Conservation (phyloP, 2,797 vertebrate species). For the Galagoides demidoff region DNA sequence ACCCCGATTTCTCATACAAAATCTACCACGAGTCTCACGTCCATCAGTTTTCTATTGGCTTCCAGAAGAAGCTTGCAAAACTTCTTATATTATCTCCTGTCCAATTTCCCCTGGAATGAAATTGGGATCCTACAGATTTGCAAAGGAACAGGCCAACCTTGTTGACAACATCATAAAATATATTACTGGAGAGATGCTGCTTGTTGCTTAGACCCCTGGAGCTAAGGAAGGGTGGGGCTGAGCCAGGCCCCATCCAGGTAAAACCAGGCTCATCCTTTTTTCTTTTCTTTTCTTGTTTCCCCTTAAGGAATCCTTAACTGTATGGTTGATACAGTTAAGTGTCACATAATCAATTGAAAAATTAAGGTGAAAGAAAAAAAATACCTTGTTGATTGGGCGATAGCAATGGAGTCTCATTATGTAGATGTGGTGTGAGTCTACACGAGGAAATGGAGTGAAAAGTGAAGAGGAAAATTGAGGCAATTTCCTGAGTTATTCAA, state of each 20-base stretch:
- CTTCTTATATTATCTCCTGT: neutral
- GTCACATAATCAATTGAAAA: constrained; percentile 70
- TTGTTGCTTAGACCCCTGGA: neutral
- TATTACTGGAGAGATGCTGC: neutral
- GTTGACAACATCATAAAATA: constrained; percentile 19
- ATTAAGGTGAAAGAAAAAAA: constrained; percentile 66
- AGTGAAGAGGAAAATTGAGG: constrained; percentile 76
- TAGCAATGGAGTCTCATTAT: constrained; percentile 44
- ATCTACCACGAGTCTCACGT: neutral
- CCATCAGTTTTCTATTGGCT: neutral
- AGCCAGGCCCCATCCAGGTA: neutral
- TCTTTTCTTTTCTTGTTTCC: neutral
- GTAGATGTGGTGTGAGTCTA: constrained; percentile 57
- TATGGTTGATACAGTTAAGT: constrained; percentile 51
- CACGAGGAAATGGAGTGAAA: constrained; percentile 59
- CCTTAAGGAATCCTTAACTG: constrained; percentile 53
- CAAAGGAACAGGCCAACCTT: neutral
- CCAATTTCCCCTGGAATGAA: neutral
- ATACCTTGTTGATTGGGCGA: constrained; percentile 55
- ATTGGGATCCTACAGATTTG: neutral
- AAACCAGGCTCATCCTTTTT: neutral
- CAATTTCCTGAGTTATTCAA: constrained; percentile 81
- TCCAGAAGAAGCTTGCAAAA: constrained; percentile 26
- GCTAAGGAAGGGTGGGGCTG: neutral
- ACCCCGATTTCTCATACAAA: constrained; percentile 23